phyloP scores from a whole-genome alignment of 2,888 invertebrate genomes.

The Heteropelma amictum region DNA sequence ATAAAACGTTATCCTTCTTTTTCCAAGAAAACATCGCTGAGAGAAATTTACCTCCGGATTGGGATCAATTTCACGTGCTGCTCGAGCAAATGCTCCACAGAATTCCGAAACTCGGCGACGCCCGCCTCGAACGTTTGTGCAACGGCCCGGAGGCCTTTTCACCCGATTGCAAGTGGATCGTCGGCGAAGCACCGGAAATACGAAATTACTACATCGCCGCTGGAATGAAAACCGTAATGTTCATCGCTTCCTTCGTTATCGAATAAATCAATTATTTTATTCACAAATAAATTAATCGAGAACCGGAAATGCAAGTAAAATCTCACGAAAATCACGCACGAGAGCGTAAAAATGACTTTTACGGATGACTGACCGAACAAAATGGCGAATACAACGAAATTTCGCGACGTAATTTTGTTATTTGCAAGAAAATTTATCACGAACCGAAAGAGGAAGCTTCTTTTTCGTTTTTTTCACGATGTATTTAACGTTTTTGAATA shows the following conservation, averaged over 20 bases:
- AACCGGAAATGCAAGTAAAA: too few species aligned
- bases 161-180: conserved; percentile 97
- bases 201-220: conserved; percentile 85
- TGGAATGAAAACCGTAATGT: conserved; percentile 91
- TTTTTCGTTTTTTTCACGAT: neutral
- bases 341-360: too few species aligned
- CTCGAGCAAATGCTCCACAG: conserved; percentile 91
- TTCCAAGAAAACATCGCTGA: conserved; percentile 81
- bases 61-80: conserved; percentile 97
- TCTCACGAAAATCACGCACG: too few species aligned
- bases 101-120: conserved; percentile 87
- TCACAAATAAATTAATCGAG: too few species aligned
- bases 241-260: neutral
- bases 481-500: neutral
- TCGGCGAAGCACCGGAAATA: conserved; percentile 96
- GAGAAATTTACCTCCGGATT: conserved; percentile 89
- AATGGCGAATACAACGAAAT: too few species aligned
- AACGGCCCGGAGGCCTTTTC: conserved; percentile 97
- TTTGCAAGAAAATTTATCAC: too few species aligned
- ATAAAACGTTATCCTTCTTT: neutral
- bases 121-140: conserved; percentile 88
- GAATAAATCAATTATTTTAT: too few species aligned
- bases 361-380: too few species aligned
- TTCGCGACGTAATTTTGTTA: too few species aligned
- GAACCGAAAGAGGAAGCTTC: neutral